These are phyloP conservation scores for Ommatoiulus sabulosus DNA, from an alignment of 2,888 invertebrate genomes.

Conservation along the genomic window DNA sequence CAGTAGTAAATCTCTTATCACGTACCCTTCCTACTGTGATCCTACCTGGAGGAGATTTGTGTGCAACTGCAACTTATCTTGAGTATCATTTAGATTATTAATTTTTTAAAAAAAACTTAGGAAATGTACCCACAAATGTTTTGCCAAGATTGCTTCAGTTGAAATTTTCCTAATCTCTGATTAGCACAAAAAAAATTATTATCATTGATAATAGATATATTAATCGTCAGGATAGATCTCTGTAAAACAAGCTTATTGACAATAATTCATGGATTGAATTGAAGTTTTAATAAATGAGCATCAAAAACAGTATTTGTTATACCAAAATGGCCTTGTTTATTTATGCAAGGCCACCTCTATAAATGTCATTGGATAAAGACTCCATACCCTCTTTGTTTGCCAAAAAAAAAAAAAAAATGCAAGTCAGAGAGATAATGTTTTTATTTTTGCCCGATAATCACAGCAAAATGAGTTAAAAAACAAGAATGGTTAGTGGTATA, in stretches of 20 bases:
- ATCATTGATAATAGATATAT: not conserved
- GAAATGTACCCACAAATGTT: too few species aligned
- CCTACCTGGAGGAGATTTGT: too few species aligned
- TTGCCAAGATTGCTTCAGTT: not conserved
- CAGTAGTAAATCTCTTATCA: too few species aligned
- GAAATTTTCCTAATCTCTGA: not conserved
- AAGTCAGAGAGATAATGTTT: not conserved
- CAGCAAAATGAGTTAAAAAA: slow-evolving; percentile 34
- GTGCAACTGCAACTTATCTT: too few species aligned
- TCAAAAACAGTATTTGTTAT: slow-evolving; percentile 5
- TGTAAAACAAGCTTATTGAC: not conserved
- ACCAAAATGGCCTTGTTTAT: too few species aligned
- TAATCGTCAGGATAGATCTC: not conserved
- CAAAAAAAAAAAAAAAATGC: not conserved
- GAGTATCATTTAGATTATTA: too few species aligned
- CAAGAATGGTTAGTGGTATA: slow-evolving; percentile 26
- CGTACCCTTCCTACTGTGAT: too few species aligned
- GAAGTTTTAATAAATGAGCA: not conserved
- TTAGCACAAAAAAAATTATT: not conserved
- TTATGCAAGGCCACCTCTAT: not conserved
- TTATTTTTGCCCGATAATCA: slow-evolving; percentile 23
- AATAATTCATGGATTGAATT: not conserved
- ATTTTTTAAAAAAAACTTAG: too few species aligned
- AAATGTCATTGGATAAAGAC: not conserved
- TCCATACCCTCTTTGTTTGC: not conserved